Evolutionary conservation across 2,797 vertebrate species (phyloP), one percentile per base, ranked within the genome.

Genomic region (Moxostoma hubbsi): DNA sequence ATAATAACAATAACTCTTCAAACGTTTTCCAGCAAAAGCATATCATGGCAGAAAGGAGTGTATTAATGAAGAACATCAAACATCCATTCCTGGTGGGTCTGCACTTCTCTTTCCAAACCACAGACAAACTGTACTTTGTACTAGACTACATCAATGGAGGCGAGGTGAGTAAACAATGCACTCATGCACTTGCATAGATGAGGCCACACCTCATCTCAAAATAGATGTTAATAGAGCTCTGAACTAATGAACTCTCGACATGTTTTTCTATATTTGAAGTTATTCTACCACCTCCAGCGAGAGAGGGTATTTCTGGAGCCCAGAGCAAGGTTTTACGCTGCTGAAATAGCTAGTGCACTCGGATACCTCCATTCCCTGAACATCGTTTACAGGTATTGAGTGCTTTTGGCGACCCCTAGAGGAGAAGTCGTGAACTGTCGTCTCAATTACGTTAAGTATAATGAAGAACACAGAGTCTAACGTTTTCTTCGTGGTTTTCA

Each of bases 21-120:
- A 51, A 9, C 24, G 49, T 59, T 55, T 45, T 81, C 45, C 87
- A 95, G 94, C 94, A 95, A 91, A 95, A 93, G 85, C 94, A 95
- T 76, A 95, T 95, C 91, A 95, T 95, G 94, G 94, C 94, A 0
- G 94, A 95, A 86, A 92, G 94, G 74, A 95, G 92, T 6, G 94
- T 95, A 13, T 88, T 95, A 71, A 93, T 95, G 92, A 95, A 95
- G 88, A 95, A 94, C 81, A 90, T 95, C 85, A 92, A 94, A 18
- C 94, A 95, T 68, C 94, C 94, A 7, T 95, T 95, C 88, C 91
- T 95, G 77, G 94, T 95, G 81, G 93, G 94, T 15, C 93, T 95
- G 9, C 94, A 94, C 87, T 95, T 85, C 89, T 94, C 94, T 58
- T 95, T 95, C 89, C 94, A 95, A 87, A 95, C 94, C 0, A 92